Evolutionary conservation across 2,797 vertebrate genomes (phyloP).

Genomic region (Nannoperca australis): DNA sequence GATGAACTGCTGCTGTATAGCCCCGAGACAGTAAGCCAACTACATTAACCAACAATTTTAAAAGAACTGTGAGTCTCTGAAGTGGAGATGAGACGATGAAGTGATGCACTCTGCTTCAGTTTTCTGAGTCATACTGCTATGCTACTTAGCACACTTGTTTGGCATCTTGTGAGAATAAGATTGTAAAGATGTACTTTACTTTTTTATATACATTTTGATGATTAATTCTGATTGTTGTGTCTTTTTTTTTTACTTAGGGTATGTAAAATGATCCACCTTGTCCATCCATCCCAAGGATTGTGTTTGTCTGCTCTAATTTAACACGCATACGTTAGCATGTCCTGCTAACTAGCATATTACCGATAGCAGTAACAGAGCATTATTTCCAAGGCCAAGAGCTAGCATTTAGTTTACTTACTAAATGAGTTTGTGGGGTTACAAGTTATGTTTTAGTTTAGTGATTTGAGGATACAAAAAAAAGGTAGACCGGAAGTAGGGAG

Average conservation of each 20-base stretch:
- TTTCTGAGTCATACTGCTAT: conserved; percentile 29
- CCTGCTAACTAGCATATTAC: background rate
- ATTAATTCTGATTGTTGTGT: background rate
- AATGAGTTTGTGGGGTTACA: background rate
- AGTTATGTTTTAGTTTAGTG: background rate
- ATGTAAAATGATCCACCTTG: background rate
- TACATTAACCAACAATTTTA: conserved; percentile 57
- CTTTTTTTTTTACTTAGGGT: conserved; percentile 4
- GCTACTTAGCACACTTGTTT: conserved; percentile 8
- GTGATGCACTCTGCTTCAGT: conserved; percentile 22
- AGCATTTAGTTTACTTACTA: background rate
- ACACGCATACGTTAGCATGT: background rate
- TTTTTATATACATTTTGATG: conserved; percentile 1
- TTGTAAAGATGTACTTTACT: conserved; percentile 9
- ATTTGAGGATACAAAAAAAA: too few relatives aligned
- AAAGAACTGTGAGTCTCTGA: conserved; percentile 57
- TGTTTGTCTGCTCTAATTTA: background rate
- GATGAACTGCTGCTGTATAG: conserved; percentile 33
- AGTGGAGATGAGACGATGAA: conserved; percentile 52
- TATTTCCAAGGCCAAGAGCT: background rate
- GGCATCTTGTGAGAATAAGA: conserved; percentile 18
- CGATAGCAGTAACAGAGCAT: background rate
- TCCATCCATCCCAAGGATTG: background rate
- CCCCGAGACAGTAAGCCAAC: conserved; percentile 39
- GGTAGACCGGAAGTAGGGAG: too few relatives aligned